These are phyloP conservation scores for Idaea aversata DNA, from an alignment of 2,888 invertebrate species.

Conservation along the genomic window DNA sequence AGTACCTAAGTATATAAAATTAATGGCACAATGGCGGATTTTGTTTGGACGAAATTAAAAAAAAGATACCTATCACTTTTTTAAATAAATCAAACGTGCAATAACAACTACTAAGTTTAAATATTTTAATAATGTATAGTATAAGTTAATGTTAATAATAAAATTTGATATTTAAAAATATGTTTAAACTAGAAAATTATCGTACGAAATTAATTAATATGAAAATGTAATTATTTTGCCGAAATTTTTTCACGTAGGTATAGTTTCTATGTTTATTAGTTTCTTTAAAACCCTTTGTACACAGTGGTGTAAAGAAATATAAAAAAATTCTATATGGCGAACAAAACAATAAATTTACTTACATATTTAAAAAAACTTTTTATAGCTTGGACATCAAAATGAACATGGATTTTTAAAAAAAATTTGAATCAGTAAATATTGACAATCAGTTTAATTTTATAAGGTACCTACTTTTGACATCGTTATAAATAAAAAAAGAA, in stretches of 20 bases:
- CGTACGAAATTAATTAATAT: neutral
- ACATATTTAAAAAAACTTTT: too few species aligned
- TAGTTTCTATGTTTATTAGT: constrained; percentile 31
- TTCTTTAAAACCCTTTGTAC: too few species aligned
- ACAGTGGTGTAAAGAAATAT: neutral
- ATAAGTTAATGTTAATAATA: constrained; percentile 29
- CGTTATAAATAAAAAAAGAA: too few species aligned
- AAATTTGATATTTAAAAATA: constrained; percentile 32
- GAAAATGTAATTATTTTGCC: constrained; percentile 22
- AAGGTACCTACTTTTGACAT: too few species aligned
- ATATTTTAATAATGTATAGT: constrained; percentile 36
- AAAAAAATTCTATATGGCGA: too few species aligned
- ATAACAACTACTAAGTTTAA: neutral
- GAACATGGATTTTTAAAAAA: too few species aligned
- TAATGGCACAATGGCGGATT: neutral
- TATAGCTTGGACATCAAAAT: too few species aligned
- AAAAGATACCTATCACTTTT: neutral
- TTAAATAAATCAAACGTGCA: neutral
- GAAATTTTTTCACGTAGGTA: constrained; percentile 37
- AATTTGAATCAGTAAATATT: too few species aligned
- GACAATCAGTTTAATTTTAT: too few species aligned
- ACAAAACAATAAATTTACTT: too few species aligned
- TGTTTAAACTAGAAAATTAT: constrained; percentile 18
- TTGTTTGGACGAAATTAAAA: neutral
- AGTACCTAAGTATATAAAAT: neutral